Evolutionary conservation across 2,797 vertebrate species (phyloP).

Genomic region (Carapus acus): DNA sequence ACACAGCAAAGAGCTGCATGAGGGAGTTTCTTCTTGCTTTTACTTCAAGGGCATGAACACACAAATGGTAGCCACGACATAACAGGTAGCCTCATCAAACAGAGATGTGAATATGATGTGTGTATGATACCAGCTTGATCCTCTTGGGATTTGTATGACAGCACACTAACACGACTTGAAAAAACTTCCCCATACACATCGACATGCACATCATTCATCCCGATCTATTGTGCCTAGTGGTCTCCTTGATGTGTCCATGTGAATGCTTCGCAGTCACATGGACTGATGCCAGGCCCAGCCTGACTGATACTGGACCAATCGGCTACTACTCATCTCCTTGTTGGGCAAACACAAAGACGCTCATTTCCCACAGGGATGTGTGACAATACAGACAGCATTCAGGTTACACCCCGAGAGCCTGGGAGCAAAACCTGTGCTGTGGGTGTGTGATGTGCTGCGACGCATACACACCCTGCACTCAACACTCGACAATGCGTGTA

Average conservation of each 20-base stretch:
- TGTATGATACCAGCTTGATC: neutral
- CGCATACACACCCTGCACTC: conserved; percentile 10
- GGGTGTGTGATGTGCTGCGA: neutral
- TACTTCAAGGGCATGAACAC: too few relatives aligned
- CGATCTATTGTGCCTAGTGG: neutral
- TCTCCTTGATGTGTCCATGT: conserved; percentile 10
- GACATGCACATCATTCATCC: neutral
- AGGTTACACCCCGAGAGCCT: conserved; percentile 55
- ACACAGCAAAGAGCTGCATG: too few relatives aligned
- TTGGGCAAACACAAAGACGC: conserved; percentile 59
- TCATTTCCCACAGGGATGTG: conserved; percentile 47
- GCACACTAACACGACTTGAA: neutral
- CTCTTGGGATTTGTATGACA: conserved; percentile 2
- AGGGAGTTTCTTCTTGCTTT: too few relatives aligned
- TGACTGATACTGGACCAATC: conserved; percentile 53
- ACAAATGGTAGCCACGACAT: too few relatives aligned
- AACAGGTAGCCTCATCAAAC: too few relatives aligned
- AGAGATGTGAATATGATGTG: neutral
- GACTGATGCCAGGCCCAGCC: conserved; percentile 29
- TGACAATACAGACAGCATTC: conserved; percentile 53
- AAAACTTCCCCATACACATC: neutral
- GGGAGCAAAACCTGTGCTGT: conserved; percentile 20
- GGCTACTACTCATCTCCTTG: conserved; percentile 54
- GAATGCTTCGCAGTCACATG: conserved; percentile 43
- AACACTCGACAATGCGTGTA: conserved; percentile 3